Conservation (phyloP, 2,113 vertebrate species). For the Stomatorhinus ivindoensis region DNA sequence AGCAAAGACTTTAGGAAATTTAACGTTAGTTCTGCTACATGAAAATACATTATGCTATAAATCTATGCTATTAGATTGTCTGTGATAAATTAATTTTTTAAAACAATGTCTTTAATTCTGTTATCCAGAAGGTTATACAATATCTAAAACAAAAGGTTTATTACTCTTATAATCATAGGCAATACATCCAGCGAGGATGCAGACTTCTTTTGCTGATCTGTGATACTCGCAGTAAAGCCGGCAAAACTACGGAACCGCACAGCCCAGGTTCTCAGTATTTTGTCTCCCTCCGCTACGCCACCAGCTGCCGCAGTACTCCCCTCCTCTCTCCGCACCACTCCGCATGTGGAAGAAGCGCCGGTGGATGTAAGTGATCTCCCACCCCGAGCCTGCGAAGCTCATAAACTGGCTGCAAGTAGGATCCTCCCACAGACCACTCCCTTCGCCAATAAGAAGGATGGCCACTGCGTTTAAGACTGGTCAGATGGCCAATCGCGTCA, state of each 20-base stretch:
- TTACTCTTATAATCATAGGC: slow-evolving; percentile 47
- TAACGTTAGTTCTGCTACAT: slow-evolving; percentile 12
- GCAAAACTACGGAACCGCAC: slow-evolving; percentile 47
- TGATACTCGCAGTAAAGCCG: slow-evolving; percentile 54
- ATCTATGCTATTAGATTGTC: slow-evolving; percentile 10
- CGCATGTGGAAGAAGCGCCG: slow-evolving; percentile 50
- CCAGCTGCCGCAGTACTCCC: slow-evolving; percentile 53
- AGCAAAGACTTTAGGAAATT: neutral
- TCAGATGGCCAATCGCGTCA: slow-evolving; percentile 36
- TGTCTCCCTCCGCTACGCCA: slow-evolving; percentile 51
- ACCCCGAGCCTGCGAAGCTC: slow-evolving; percentile 32
- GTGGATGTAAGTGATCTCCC: slow-evolving; percentile 37
- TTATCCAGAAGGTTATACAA: slow-evolving; percentile 20
- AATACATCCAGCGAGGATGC: slow-evolving; percentile 57
- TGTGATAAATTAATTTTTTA: neutral
- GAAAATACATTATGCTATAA: slow-evolving; percentile 13
- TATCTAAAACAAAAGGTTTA: slow-evolving; percentile 14
- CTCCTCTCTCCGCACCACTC: slow-evolving; percentile 42
- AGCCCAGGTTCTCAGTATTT: slow-evolving; percentile 33
- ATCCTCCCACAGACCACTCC: slow-evolving; percentile 29
- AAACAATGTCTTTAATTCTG: slow-evolving; percentile 12
- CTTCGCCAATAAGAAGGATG: slow-evolving; percentile 42
- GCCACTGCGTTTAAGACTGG: slow-evolving; percentile 32
- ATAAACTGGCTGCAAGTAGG: neutral
- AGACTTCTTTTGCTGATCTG: slow-evolving; percentile 48